Percentiles rank a stretch among this genome's conserved stretches.
These are phyloP conservation scores for Ciconia stormi DNA, from an alignment of 2,113 vertebrate genomes.

Conservation along the genomic window DNA sequence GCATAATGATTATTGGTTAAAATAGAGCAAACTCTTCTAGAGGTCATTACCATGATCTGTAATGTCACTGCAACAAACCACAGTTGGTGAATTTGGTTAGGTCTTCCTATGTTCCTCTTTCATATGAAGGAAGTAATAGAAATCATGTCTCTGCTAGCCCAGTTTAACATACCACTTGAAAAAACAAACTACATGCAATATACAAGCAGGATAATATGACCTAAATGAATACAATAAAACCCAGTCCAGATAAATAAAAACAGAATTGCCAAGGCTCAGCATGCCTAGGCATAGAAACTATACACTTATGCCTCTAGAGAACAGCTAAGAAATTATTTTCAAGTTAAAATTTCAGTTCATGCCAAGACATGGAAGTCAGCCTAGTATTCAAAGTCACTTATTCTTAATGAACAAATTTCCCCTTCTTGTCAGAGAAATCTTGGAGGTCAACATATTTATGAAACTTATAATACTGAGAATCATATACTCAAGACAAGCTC, in stretches of 20 bases:
- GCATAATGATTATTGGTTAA: conserved; percentile 58
- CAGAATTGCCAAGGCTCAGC: conserved; percentile 48
- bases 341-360: conserved; percentile 4
- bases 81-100: conserved; percentile 26
- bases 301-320: conserved; percentile 29
- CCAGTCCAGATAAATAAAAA: conserved; percentile 64
- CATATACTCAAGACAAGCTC: background rate
- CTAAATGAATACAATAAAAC: conserved; percentile 57
- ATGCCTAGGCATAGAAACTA: conserved; percentile 44
- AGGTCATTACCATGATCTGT: conserved; percentile 20
- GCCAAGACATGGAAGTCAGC: background rate
- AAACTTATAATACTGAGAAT: background rate
- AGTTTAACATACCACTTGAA: conserved; percentile 46
- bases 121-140: conserved; percentile 41
- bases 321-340: conserved; percentile 51
- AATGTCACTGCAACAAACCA: conserved; percentile 46
- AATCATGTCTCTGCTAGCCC: conserved; percentile 61
- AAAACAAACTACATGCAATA: conserved; percentile 55
- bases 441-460: background rate
- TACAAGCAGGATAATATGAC: conserved; percentile 39
- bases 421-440: background rate
- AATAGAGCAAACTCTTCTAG: conserved; percentile 29
- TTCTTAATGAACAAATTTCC: background rate
- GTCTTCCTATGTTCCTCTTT: conserved; percentile 22
- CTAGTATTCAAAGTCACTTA: background rate